A percentile compares a stretch with the other conserved stretches of the same genome.
These are phyloP conservation scores for Smittia aterrima DNA, from an alignment of 2,888 invertebrate species.

Conservation along the genomic window DNA sequence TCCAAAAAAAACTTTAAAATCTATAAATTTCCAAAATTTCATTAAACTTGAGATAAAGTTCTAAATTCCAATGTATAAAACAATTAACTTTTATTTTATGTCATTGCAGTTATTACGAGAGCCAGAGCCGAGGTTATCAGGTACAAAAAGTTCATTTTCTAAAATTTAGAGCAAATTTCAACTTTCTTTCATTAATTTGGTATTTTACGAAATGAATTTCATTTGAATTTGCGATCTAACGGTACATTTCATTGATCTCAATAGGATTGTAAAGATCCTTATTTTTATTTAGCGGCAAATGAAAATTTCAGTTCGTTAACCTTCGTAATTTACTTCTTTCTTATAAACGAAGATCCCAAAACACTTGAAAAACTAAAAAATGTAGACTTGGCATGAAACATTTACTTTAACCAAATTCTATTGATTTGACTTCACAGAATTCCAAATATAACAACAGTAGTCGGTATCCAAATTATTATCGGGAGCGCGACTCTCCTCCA, in stretches of 20 bases:
- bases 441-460: slow-evolving; percentile 38
- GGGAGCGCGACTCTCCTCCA: slow-evolving; percentile 54
- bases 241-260: neutral
- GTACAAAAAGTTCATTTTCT: slow-evolving; percentile 63
- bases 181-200: neutral
- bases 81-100: slow-evolving; percentile 52
- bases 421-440: no score
- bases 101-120: slow-evolving; percentile 92
- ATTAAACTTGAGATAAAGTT: neutral
- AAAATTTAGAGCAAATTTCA: neutral
- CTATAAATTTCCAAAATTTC: neutral
- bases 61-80: neutral
- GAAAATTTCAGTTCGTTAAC: no score
- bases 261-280: no score
- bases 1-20: no score
- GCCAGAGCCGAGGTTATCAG: slow-evolving; percentile 97
- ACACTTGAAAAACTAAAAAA: no score
- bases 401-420: no score
- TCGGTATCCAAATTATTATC: slow-evolving; percentile 52
- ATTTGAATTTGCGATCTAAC: neutral
- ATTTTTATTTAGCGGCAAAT: no score
- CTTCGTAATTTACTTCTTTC: no score
- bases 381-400: no score
- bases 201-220: neutral
- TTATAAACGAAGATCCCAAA: no score